Evolutionary conservation across 2,888 invertebrate species (phyloP).

Genomic region (Spatulosminthurus flaviceps): DNA sequence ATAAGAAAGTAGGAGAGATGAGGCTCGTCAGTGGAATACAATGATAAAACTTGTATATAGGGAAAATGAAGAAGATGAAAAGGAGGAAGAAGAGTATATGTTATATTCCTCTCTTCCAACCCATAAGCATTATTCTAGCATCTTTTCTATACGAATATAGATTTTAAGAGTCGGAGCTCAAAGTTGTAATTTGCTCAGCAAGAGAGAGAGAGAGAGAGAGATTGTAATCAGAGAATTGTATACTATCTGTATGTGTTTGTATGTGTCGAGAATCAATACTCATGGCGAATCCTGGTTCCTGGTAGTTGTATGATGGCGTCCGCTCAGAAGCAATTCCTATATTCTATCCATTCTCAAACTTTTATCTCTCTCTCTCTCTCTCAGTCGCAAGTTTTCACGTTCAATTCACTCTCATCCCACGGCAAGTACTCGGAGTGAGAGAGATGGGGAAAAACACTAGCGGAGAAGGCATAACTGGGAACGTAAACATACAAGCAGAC

Average conservation of each 20-base stretch:
- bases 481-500: constrained; percentile 16
- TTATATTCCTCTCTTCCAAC: not conserved
- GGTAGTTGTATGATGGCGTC: constrained; percentile 29
- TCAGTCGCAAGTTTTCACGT: constrained; percentile 29
- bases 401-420: constrained; percentile 26
- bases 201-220: constrained; percentile 39
- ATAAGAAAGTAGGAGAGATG: not conserved
- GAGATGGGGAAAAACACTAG: constrained; percentile 5
- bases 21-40: constrained; percentile 19
- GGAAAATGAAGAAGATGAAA: not conserved
- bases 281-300: constrained; percentile 30
- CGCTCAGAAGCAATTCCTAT: constrained; percentile 34
- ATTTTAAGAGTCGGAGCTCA: constrained; percentile 24
- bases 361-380: constrained; percentile 27
- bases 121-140: not conserved
- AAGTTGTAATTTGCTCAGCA: constrained; percentile 43
- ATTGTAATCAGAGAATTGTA: constrained; percentile 43
- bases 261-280: constrained; percentile 38
- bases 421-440: not conserved
- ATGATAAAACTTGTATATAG: constrained; percentile 10
- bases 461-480: constrained; percentile 15
- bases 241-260: constrained; percentile 35
- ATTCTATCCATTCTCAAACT: constrained; percentile 23
- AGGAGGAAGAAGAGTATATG: not conserved
- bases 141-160: not conserved